A percentile compares a stretch with the other conserved stretches of the same genome.
These are phyloP conservation scores for Caenorhabditis latens DNA, from an alignment of 1,140 invertebrate species.

Conservation along the genomic window DNA sequence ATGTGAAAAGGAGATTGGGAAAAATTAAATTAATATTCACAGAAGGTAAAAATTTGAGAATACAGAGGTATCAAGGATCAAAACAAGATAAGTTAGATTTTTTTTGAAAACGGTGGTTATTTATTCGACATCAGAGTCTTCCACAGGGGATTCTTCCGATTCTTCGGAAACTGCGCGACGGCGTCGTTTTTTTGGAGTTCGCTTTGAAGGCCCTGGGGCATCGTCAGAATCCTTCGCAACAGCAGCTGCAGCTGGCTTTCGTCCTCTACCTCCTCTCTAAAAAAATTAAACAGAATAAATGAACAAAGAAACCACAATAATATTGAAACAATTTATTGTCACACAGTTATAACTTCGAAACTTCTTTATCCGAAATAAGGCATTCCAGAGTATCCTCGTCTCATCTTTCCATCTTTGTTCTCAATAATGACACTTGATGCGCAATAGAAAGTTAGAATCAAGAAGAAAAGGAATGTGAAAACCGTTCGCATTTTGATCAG, in stretches of 20 bases:
- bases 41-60: neutral
- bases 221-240: neutral
- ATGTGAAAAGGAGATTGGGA: neutral
- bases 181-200: neutral
- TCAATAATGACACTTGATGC: slow-evolving; percentile 22
- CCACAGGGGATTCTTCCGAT: neutral
- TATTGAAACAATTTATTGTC: neutral
- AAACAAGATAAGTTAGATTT: neutral
- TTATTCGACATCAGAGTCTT: neutral
- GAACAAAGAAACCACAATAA: neutral
- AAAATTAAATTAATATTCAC: neutral
- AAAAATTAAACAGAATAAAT: neutral
- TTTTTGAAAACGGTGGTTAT: neutral
- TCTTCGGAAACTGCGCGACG: neutral
- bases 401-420: slow-evolving; percentile 47
- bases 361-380: slow-evolving; percentile 26
- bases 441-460: slow-evolving; percentile 10
- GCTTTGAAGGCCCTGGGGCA: neutral
- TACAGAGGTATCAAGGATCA: neutral
- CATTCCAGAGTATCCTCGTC: slow-evolving; percentile 26
- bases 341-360: neutral
- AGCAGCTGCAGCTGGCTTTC: neutral
- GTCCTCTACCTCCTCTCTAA: neutral
- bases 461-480: neutral
- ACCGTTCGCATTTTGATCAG: neutral